These are phyloP conservation scores for Aquatica leii DNA, from an alignment of 2,888 invertebrate species.

Conservation along the genomic window DNA sequence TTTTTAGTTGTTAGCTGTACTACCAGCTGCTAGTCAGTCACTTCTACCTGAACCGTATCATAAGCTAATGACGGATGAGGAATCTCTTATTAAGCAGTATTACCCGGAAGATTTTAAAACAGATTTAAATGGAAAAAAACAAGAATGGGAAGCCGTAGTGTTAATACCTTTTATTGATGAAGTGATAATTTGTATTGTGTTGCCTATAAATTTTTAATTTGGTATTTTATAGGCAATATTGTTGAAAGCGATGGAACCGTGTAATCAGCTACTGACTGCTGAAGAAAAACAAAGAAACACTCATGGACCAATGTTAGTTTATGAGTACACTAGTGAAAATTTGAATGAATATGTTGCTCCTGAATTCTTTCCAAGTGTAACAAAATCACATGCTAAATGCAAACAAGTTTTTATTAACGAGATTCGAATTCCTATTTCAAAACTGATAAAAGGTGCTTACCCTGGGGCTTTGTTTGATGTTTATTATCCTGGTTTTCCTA, in stretches of 20 bases:
- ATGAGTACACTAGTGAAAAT: conserved; percentile 67
- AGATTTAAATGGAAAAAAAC: conserved; percentile 94
- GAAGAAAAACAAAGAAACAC: conserved; percentile 80
- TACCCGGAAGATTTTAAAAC: conserved; percentile 92
- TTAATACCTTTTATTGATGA: conserved; percentile 94
- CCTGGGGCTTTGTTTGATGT: conserved; percentile 73
- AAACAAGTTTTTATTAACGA: conserved; percentile 65
- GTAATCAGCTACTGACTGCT: conserved; percentile 69
- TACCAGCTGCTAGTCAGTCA: conserved; percentile 85
- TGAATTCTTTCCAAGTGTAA: conserved; percentile 69
- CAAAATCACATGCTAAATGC: conserved; percentile 67
- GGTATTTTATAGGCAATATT: conserved; percentile 67
- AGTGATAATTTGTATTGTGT: conserved; percentile 55
- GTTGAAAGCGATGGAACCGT: conserved; percentile 78
- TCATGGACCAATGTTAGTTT: conserved; percentile 89
- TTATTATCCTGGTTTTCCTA: conserved; percentile 92
- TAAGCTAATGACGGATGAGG: conserved; percentile 77
- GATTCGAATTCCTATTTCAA: conserved; percentile 65
- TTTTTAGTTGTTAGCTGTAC: conserved; percentile 78
- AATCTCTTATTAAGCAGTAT: conserved; percentile 85
- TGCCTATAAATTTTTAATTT: conserved; percentile 16
- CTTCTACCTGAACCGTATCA: conserved; percentile 82
- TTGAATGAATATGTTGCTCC: conserved; percentile 68
- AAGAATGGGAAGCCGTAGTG: conserved; percentile 97
- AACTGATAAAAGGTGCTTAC: conserved; percentile 75